Evolutionary conservation across 2,888 invertebrate species (phyloP), one percentile per base, ranked within the genome.

Genomic region (Pedicia rivosa): DNA sequence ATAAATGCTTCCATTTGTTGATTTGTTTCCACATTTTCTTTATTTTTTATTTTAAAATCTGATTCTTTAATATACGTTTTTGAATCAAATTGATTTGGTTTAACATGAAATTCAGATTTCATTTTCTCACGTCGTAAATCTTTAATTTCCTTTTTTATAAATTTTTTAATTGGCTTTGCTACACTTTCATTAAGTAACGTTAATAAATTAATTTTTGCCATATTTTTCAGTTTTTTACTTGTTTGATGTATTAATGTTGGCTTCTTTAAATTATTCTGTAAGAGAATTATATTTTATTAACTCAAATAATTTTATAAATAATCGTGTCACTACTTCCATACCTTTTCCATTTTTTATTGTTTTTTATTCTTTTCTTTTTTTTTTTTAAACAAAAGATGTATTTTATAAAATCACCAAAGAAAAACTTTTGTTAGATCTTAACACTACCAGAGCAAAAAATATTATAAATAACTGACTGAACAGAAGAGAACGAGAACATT

Each of bases 151-250:
- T 14, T 25, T 25, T 35, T 35, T 5, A 35, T 25, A n/a, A 40
- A 30, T 31, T 36, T 40, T 22, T 15, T 35, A 10, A 40, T 12
- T n/a, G 40, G 40, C 13, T 32, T 30, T 12, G 40, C 28, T 9
- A 40, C 20, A 9, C 29, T 33, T 12, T 40, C 36, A 17, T 38
- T 38, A 2, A 40, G 20, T 9, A 40, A 14, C 16, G 30, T 32
- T 10, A 40, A 15, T 28, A 40, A 29, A 36, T 40, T 40, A 4
- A 40, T 14, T 33, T 40, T 40, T 4, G 37, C 40, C 19, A 40
- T 29, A 31, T 19, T 39, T 14, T 29, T 17, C 10, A 39, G 13
- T n/a, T 34, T 35, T 35, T 35, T 35, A 29, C 20, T 39, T 5
- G 35, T 26, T 8, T 31, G 29, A 2, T 31, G 12, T n/a, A 25